A percentile compares a stretch with the other conserved stretches of the same genome.
These are phyloP conservation scores for Pyrrhosoma nymphula DNA, from an alignment of 2,888 invertebrate species.

Conservation along the genomic window DNA sequence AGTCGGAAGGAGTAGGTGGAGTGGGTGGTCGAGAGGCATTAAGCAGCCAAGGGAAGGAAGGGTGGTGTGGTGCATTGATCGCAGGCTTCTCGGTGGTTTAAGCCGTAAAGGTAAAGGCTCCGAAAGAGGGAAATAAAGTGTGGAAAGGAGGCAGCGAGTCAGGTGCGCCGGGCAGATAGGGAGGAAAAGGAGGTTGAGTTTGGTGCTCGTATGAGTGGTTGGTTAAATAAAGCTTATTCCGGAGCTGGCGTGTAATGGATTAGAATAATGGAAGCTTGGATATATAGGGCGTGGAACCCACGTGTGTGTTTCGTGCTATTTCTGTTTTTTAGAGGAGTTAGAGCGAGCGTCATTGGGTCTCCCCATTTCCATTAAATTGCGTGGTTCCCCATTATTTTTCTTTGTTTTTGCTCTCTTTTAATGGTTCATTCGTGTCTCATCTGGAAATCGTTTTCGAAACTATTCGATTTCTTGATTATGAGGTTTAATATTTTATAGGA, in stretches of 20 bases:
- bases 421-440: too few relatives aligned
- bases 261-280: background rate
- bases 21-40: background rate
- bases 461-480: too few relatives aligned
- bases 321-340: background rate
- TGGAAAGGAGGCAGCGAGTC: background rate
- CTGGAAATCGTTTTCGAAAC: too few relatives aligned
- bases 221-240: background rate
- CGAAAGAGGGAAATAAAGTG: background rate
- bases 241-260: background rate
- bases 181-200: background rate
- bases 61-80: background rate
- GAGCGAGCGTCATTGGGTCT: background rate
- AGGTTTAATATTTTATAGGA: too few relatives aligned
- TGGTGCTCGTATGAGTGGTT: background rate
- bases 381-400: too few relatives aligned
- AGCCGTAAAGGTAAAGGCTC: constrained; percentile 1
- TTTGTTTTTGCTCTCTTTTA: too few relatives aligned
- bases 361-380: background rate
- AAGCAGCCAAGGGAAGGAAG: background rate
- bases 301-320: background rate
- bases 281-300: background rate
- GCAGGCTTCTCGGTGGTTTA: background rate
- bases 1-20: background rate
- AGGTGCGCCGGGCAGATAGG: background rate